Evolutionary conservation across 2,888 invertebrate genomes (phyloP).

Genomic region (Gari tellinella): DNA sequence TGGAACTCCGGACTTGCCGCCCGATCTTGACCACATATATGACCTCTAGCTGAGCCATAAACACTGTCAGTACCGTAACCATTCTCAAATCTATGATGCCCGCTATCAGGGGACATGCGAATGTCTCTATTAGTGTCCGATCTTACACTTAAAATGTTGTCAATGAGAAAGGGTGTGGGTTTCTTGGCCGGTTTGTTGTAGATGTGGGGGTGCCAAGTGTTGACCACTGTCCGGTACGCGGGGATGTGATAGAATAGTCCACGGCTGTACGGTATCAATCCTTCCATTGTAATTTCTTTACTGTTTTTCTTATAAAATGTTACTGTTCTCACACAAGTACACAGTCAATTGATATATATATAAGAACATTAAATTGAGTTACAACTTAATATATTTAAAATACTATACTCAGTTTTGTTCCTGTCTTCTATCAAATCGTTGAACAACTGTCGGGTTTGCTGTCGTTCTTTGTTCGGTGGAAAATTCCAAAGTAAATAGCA

Average conservation of each 20-base stretch:
- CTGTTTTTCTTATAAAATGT: no score
- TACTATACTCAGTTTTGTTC: no score
- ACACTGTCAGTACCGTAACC: constrained; percentile 2
- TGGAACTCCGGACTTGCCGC: constrained; percentile 15
- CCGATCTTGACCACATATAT: neutral
- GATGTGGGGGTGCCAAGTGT: constrained; percentile 94
- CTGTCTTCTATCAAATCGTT: neutral
- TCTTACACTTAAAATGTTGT: constrained; percentile 91
- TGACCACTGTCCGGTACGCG: constrained; percentile 66
- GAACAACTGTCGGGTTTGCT: neutral
- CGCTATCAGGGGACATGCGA: neutral
- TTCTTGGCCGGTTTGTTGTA: constrained; percentile 92
- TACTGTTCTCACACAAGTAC: no score
- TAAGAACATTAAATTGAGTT: no score
- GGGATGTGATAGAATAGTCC: constrained; percentile 49
- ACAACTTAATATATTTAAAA: no score
- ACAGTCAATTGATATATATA: no score
- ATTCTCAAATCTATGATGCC: constrained; percentile 3
- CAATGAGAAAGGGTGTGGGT: constrained; percentile 94
- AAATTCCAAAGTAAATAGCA: no score
- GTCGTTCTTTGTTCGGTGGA: no score
- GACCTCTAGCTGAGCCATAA: neutral
- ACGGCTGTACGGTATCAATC: constrained; percentile 36
- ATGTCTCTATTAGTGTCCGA: constrained; percentile 7
- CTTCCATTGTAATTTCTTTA: constrained; percentile 35